These are phyloP conservation scores for Notiomystis cincta DNA, from an alignment of 2,113 vertebrate genomes.

Conservation along the genomic window DNA sequence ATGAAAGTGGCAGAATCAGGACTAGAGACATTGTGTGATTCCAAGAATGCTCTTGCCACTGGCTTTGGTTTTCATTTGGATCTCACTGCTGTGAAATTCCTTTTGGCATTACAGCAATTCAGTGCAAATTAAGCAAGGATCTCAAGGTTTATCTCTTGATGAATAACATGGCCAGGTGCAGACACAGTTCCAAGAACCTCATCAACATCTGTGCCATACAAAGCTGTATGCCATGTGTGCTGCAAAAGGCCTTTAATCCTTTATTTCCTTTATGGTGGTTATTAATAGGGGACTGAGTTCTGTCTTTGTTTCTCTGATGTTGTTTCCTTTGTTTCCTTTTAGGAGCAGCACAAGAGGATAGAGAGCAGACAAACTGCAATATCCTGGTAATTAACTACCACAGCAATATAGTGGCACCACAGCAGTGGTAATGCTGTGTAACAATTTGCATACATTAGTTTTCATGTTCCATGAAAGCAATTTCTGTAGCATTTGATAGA, in stretches of 20 bases:
- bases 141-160: conserved; percentile 16
- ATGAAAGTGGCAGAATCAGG: background rate
- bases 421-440: background rate
- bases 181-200: background rate
- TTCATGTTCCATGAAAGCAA: conserved; percentile 20
- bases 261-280: conserved; percentile 47
- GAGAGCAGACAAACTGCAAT: conserved; percentile 45
- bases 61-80: background rate
- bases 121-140: background rate
- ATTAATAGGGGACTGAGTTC: conserved; percentile 37
- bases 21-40: background rate
- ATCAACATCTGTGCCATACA: background rate
- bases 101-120: background rate
- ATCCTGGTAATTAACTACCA: conserved; percentile 57
- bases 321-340: conserved; percentile 54
- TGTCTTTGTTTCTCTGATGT: conserved; percentile 32
- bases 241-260: conserved; percentile 27
- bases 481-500: conserved; percentile 21
- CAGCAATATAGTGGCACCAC: background rate
- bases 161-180: background rate
- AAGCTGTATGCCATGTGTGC: background rate
- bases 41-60: background rate
- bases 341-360: conserved; percentile 10
- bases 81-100: background rate
- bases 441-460: conserved; percentile 61